Evolutionary conservation across 92 coral and sea anemone genomes (phyloP), one percentile per base, ranked within the genome.

Genomic region (Desmophyllum pertusum): DNA sequence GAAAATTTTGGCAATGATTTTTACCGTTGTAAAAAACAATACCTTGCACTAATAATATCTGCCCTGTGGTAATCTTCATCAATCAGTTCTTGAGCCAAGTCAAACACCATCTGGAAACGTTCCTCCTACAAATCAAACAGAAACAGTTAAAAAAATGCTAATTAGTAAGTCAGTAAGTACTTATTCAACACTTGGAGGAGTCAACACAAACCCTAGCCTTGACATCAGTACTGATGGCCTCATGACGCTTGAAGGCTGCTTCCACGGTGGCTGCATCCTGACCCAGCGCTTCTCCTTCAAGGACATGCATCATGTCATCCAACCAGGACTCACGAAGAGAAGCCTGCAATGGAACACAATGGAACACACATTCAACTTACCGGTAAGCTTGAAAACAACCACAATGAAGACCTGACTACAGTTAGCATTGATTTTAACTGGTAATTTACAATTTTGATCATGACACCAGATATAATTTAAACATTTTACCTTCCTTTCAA

Each of bases 221-320:
- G 51, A 96, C 93, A 61, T 96, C 99, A 18, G 95, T 93, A 73
- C 95, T 91, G 37, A 96, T 96, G 31, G 99, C 99, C 73, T 96
- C 98, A 57, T 96, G 98, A 46, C 99, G 88, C 64, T 94, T 96
- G 64, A 96, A 83, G 13, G 99, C 94, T 18, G 95, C 93, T 43
- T 96, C 99, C 25, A 93, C 99, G 33, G 94, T 94, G 23, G 97
- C 93, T 15, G 96, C 94, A 73, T 96, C 97, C 46, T 93, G 95
- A 7, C 98, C 95, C 64, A 90, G 90, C 35, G 89, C 95, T 67
- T 94, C 98, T 52, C 95, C 97, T 81, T 96, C 98, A 31, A 96
- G 77, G 51, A 96, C 99, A 35, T 96, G 99, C 96, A 92, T 94
- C 95, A 96, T 96, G 81, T 96, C 99, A 81, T 96, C 97, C 83